A percentile compares a stretch with the other conserved stretches of the same genome.
Evolutionary conservation across 1,140 invertebrate species (phyloP).

Genomic region (Vanessa atalanta): DNA sequence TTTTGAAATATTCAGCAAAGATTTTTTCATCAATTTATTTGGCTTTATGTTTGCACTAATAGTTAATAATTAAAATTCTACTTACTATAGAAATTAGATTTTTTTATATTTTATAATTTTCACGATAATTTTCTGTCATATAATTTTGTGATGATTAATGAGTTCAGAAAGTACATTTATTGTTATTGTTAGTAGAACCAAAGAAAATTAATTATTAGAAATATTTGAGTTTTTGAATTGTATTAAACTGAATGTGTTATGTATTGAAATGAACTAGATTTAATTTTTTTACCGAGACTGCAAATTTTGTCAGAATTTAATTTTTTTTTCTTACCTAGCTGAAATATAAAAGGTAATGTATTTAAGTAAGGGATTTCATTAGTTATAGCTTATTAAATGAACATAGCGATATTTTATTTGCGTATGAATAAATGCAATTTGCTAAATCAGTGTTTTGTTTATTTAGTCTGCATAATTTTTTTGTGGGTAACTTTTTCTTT

Average conservation of each 20-base stretch:
- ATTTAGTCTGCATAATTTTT: not conserved
- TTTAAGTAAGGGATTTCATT: slow-evolving; percentile 19
- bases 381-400: slow-evolving; percentile 25
- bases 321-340: slow-evolving; percentile 17
- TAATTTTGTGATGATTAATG: slow-evolving; percentile 17
- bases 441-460: slow-evolving; percentile 7
- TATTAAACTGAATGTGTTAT: not conserved
- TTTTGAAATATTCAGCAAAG: no score
- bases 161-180: slow-evolving; percentile 34
- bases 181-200: slow-evolving; percentile 46
- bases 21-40: no score
- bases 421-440: slow-evolving; percentile 21
- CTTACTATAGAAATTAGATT: no score
- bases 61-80: no score
- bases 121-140: not conserved
- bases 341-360: slow-evolving; percentile 10
- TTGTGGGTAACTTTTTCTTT: no score
- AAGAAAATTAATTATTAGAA: slow-evolving; percentile 43
- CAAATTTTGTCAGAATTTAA: slow-evolving; percentile 15
- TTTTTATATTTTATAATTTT: not conserved
- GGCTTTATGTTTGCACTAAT: no score
- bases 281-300: slow-evolving; percentile 20
- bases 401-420: slow-evolving; percentile 28
- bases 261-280: slow-evolving; percentile 3
- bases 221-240: slow-evolving; percentile 16